A percentile compares a stretch with the other conserved stretches of the same genome.
These are phyloP conservation scores for Regulus satrapa DNA, from an alignment of 2,113 vertebrate genomes.

Conservation along the genomic window DNA sequence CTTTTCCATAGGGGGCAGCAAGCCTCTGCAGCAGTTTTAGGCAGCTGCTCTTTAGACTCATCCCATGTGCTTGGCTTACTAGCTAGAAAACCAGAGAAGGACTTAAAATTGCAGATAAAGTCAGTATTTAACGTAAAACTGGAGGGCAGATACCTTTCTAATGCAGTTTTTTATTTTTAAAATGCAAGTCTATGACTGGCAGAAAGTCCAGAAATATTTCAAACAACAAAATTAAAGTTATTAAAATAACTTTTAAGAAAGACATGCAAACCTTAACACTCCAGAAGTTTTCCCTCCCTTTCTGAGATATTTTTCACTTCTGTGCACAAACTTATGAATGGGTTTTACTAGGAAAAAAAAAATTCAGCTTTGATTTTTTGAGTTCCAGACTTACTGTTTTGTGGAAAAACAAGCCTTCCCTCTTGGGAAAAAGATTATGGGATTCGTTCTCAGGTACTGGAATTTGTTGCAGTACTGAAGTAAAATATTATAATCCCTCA, in stretches of 20 bases:
- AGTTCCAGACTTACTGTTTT: not conserved
- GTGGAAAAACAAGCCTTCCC: not conserved
- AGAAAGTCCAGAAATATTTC: not conserved
- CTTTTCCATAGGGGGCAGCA: constrained; percentile 55
- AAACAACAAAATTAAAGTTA: not conserved
- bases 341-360: not conserved
- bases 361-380: not conserved
- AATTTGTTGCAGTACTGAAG: not conserved
- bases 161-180: not conserved
- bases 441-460: not conserved
- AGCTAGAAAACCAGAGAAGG: not conserved
- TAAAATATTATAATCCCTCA: not conserved
- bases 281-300: not conserved
- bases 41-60: not conserved
- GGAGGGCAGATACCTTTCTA: not conserved
- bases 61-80: not conserved
- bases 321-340: not conserved
- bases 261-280: not conserved
- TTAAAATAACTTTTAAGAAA: not conserved
- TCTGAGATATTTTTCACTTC: not conserved
- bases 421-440: not conserved
- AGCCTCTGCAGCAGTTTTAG: not conserved
- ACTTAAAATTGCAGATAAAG: not conserved
- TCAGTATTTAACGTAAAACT: not conserved
- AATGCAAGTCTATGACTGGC: not conserved